Evolutionary conservation across 2,113 vertebrate genomes (phyloP).

Genomic region (Polypterus bichir): DNA sequence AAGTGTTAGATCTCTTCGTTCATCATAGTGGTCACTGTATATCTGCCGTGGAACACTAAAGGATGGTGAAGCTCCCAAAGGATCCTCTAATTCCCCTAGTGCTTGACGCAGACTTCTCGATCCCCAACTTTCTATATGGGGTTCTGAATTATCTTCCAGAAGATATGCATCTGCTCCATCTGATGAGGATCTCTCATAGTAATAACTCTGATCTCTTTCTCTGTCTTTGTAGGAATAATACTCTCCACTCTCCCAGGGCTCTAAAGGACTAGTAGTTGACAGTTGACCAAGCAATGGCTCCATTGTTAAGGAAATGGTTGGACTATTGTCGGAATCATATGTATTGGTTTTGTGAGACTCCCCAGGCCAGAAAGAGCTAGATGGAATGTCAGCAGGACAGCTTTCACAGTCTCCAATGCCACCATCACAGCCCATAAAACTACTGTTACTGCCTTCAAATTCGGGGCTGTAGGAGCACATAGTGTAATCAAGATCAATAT

Average conservation of each 20-base stretch:
- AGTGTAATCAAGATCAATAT: slow-evolving; percentile 61
- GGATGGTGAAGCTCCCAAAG: slow-evolving; percentile 46
- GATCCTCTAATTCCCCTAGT: slow-evolving; percentile 65
- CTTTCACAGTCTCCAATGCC: slow-evolving; percentile 45
- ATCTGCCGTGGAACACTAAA: slow-evolving; percentile 23
- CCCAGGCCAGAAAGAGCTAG: slow-evolving; percentile 46
- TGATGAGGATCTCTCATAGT: slow-evolving; percentile 45
- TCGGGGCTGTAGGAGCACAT: slow-evolving; percentile 60
- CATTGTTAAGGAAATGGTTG: slow-evolving; percentile 62
- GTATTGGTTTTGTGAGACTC: slow-evolving; percentile 39
- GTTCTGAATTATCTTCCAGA: slow-evolving; percentile 34
- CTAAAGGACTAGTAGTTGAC: slow-evolving; percentile 28
- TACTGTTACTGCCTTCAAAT: slow-evolving; percentile 47
- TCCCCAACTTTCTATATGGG: slow-evolving; percentile 44
- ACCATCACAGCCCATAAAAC: slow-evolving; percentile 36
- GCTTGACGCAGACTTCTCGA: slow-evolving; percentile 46
- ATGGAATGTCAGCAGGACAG: slow-evolving; percentile 38
- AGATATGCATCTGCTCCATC: slow-evolving; percentile 36
- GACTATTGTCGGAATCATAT: slow-evolving; percentile 59
- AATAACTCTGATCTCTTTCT: slow-evolving; percentile 45
- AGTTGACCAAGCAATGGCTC: slow-evolving; percentile 71
- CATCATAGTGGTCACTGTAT: slow-evolving; percentile 39
- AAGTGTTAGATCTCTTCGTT: slow-evolving; percentile 26
- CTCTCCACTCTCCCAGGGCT: slow-evolving; percentile 51
- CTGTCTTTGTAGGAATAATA: slow-evolving; percentile 60